Evolutionary conservation across 2,888 invertebrate species (phyloP), one percentile per base, ranked within the genome.

Genomic region (Pachycephus smyrnensis): DNA sequence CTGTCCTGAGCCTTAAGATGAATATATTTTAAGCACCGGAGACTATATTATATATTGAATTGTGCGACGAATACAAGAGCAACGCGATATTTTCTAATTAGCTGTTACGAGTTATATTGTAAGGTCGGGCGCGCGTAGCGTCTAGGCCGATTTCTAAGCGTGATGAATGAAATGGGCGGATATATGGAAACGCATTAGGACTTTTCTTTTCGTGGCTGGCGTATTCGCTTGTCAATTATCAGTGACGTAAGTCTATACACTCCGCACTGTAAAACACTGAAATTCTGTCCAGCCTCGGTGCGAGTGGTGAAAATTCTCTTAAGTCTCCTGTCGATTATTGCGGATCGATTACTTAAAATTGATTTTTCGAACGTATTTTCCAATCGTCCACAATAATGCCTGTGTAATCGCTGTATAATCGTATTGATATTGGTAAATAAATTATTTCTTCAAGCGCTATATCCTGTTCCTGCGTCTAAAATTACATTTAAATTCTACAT

Each of bases 371-470:
- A 15, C 33, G 33, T 35, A 73, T 15, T 30, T 35, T 73, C 33
- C 32, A n/a, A 36, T 79, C 73, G 74, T 75, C 77, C 74, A 71
- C 73, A 68, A 55, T 37, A 55, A 76, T 76, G 76, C 80, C 77
- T 75, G 69, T 77, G 73, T 77, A 68, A 78, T 81, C 80, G 83
- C 82, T 86, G 82, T 85, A 85, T 81, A 81, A 85, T 83, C 83
- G 76, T 74, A 78, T 86, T 86, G 85, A 80, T 84, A 85, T 84
- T 85, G 86, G 84, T 84, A 83, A 88, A 89, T 88, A 89, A 89
- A 89, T 89, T 89, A 87, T 88, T 88, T 88, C 85, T 84, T 83
- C 85, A 84, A 84, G 84, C 75, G 80, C 73, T 78, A 78, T 77
- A 74, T 36, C 37, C 71, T 71, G 35, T 71, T 75, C 31, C 69